Percentiles rank a stretch among this genome's conserved stretches.
These are phyloP conservation scores for Chesias legatella DNA, from an alignment of 2,888 invertebrate genomes.

Conservation along the genomic window DNA sequence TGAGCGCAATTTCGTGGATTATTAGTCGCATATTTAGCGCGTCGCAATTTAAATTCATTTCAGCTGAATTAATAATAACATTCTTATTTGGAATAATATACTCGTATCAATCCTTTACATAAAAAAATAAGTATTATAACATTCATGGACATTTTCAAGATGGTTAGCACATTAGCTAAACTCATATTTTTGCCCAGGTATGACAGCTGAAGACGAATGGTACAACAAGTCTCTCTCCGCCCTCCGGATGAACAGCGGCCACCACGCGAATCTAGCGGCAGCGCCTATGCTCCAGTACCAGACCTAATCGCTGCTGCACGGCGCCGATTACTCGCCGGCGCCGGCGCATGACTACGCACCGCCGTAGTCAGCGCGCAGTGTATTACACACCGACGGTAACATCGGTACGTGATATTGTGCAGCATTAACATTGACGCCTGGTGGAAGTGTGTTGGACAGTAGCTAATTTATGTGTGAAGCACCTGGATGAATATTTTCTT, in stretches of 20 bases:
- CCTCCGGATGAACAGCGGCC: constrained; percentile 97
- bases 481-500: not conserved
- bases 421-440: too few species aligned
- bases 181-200: constrained; percentile 81
- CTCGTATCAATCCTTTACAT: too few species aligned
- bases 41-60: too few species aligned
- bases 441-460: too few species aligned
- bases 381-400: constrained; percentile 2
- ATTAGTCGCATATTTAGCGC: too few species aligned
- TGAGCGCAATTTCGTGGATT: too few species aligned
- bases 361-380: constrained; percentile 47
- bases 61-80: too few species aligned
- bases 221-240: constrained; percentile 99
- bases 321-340: constrained; percentile 76
- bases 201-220: constrained; percentile 97
- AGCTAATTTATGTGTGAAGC: too few species aligned
- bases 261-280: constrained; percentile 96
- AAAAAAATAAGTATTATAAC: too few species aligned
- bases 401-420: constrained; percentile 9
- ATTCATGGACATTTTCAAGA: not conserved
- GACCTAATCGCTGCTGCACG: constrained; percentile 89
- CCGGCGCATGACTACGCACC: constrained; percentile 74
- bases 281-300: constrained; percentile 99
- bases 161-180: not conserved
- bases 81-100: too few species aligned